Evolutionary conservation across 2,888 invertebrate species (phyloP).

Genomic region (Antheraea assamensis): DNA sequence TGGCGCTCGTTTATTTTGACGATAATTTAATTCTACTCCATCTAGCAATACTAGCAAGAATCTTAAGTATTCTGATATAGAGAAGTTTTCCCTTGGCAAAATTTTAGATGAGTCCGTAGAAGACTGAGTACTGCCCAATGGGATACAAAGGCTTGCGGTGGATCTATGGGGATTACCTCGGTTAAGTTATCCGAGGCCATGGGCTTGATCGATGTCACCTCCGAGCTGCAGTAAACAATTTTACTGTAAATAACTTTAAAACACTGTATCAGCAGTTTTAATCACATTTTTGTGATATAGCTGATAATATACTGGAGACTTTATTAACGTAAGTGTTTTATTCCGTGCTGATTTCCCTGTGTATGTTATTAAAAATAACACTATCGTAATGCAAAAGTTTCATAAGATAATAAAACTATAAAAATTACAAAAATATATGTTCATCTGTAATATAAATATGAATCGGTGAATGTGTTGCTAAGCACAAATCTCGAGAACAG

Average conservation of each 20-base stretch:
- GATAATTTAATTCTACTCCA: conserved; percentile 28
- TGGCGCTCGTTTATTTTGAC: conserved; percentile 36
- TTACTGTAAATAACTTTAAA: conserved; percentile 4
- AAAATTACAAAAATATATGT: too few relatives aligned
- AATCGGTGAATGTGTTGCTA: too few relatives aligned
- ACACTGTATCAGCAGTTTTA: not conserved
- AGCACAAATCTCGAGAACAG: too few relatives aligned
- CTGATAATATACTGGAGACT: too few relatives aligned
- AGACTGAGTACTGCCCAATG: conserved; percentile 33
- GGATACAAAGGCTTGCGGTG: conserved; percentile 48
- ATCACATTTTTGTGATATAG: not conserved
- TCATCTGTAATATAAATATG: too few relatives aligned
- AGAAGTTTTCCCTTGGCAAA: conserved; percentile 20
- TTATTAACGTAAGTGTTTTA: too few relatives aligned
- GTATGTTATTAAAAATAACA: too few relatives aligned
- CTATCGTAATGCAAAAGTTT: too few relatives aligned
- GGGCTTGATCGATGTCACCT: conserved; percentile 36
- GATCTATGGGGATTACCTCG: conserved; percentile 48
- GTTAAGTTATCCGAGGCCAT: conserved; percentile 42
- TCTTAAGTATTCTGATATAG: conserved; percentile 25
- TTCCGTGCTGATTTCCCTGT: too few relatives aligned
- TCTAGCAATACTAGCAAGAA: not conserved
- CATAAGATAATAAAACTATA: too few relatives aligned
- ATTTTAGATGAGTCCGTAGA: conserved; percentile 23
- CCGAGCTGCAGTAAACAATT: conserved; percentile 21